Evolutionary conservation across 2,888 invertebrate species (phyloP).

Genomic region (Synanthedon vespiformis): DNA sequence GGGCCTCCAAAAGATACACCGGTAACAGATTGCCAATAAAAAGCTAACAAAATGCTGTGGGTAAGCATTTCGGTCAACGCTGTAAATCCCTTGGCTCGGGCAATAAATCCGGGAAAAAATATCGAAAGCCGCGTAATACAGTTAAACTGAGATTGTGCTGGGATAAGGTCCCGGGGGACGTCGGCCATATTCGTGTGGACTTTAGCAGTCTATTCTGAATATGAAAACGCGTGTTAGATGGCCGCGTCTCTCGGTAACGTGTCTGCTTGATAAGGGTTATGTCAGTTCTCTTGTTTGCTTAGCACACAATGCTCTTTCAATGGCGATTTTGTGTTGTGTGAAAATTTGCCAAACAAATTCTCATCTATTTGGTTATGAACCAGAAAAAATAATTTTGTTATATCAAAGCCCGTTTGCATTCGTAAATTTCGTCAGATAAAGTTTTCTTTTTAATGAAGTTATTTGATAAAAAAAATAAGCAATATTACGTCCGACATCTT

Average conservation of each 20-base stretch:
- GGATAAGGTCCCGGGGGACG: slow-evolving; percentile 16
- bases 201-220: slow-evolving; percentile 15
- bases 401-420: too few species aligned
- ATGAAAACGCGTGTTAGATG: slow-evolving; percentile 16
- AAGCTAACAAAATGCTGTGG: slow-evolving; percentile 62
- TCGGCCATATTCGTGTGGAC: slow-evolving; percentile 6
- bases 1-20: slow-evolving; percentile 55
- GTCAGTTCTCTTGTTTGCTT: slow-evolving; percentile 3
- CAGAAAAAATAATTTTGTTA: too few species aligned
- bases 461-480: too few species aligned
- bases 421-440: too few species aligned
- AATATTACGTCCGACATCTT: too few species aligned
- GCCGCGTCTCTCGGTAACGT: slow-evolving; percentile 17
- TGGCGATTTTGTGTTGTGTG: not conserved
- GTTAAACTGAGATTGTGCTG: slow-evolving; percentile 31
- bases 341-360: too few species aligned
- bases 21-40: slow-evolving; percentile 67
- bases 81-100: slow-evolving; percentile 53
- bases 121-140: slow-evolving; percentile 57
- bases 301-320: not conserved
- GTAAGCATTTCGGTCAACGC: slow-evolving; percentile 63
- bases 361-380: too few species aligned
- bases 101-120: slow-evolving; percentile 58
- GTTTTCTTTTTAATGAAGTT: too few species aligned
- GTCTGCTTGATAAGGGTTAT: slow-evolving; percentile 15